A percentile compares a stretch with the other conserved stretches of the same genome.
phyloP scores from a whole-genome alignment of 2,113 vertebrate genomes.

The Channa argus region DNA sequence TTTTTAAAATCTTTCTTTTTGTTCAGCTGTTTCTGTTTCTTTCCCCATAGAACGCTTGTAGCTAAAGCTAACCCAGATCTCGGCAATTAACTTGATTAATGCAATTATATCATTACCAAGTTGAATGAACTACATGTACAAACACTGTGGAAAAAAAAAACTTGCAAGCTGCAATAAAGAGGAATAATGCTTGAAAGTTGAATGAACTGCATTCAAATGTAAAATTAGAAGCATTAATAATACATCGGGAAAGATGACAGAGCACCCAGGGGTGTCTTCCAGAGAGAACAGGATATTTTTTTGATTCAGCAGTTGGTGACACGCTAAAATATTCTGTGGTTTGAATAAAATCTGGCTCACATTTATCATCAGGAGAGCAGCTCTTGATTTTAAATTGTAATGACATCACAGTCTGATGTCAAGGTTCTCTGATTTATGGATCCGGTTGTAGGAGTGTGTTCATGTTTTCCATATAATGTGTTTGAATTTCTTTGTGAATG shows the following conservation, averaged over 20 bases:
- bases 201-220: background rate
- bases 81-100: background rate
- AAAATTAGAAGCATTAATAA: conserved; percentile 7
- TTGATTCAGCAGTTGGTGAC: background rate
- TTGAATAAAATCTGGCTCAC: conserved; percentile 27
- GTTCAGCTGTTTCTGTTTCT: no score
- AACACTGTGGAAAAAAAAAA: background rate
- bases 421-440: background rate
- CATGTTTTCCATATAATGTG: background rate
- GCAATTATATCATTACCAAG: background rate
- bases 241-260: background rate
- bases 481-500: conserved; percentile 24
- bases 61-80: background rate
- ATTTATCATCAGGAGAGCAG: background rate
- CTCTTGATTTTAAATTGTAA: conserved; percentile 18
- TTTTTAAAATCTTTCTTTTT: no score
- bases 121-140: background rate
- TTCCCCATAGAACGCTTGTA: background rate
- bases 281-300: background rate
- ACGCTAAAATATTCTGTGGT: conserved; percentile 21
- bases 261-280: conserved; percentile 7
- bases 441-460: background rate
- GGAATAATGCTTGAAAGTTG: background rate
- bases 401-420: background rate
- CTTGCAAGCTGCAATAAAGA: background rate